Percentiles rank a stretch among this genome's conserved stretches.
These are phyloP conservation scores for Morone chrysops DNA, from an alignment of 2,113 vertebrate genomes.

Conservation along the genomic window DNA sequence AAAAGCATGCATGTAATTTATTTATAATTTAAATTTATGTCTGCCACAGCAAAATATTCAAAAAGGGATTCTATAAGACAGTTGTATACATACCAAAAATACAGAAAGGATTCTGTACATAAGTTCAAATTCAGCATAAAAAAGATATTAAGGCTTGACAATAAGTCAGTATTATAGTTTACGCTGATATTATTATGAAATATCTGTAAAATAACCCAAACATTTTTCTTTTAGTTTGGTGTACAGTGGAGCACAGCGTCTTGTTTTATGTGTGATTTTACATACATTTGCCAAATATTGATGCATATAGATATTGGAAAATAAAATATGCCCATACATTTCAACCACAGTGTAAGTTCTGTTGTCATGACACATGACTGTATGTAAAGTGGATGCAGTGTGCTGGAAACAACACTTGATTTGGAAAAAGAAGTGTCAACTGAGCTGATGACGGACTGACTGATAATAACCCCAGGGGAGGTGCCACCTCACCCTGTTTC, in stretches of 20 bases:
- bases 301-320: background rate
- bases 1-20: background rate
- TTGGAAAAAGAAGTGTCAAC: background rate
- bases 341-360: background rate
- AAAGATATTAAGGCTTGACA: background rate
- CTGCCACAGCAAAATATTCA: background rate
- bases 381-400: background rate
- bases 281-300: no score
- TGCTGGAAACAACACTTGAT: background rate
- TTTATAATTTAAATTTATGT: background rate
- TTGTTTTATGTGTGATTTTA: background rate
- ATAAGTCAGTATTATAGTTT: background rate
- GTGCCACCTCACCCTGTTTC: constrained; percentile 23
- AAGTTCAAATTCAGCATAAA: no score
- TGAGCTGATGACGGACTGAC: background rate
- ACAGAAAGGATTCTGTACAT: background rate
- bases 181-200: no score
- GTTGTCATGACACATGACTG: background rate
- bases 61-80: background rate
- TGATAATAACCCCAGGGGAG: constrained; percentile 11
- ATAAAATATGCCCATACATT: background rate
- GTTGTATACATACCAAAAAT: background rate
- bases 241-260: no score
- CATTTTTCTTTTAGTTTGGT: background rate
- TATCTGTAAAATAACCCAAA: no score